Evolutionary conservation across 2,888 invertebrate genomes (phyloP).

Genomic region (Itoplectis maculator): DNA sequence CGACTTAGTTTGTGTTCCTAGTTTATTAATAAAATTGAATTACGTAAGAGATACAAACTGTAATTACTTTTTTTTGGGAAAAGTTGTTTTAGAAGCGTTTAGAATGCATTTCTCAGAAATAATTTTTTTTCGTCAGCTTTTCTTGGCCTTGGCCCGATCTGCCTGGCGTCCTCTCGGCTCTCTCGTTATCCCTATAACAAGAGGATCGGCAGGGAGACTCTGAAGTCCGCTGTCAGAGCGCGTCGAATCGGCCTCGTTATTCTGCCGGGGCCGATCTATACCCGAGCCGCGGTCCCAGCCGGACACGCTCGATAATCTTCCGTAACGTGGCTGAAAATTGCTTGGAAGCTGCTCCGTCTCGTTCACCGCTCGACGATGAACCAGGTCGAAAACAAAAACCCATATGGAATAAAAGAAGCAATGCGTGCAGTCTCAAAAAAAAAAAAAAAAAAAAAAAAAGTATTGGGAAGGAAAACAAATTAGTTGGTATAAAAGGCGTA

Average conservation of each 20-base stretch:
- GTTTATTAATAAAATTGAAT: too few species aligned
- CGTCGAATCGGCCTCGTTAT: conserved; percentile 55
- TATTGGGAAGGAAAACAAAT: conserved; percentile 37
- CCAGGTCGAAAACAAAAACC: conserved; percentile 49
- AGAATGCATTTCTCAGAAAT: not conserved
- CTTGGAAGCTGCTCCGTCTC: conserved; percentile 51
- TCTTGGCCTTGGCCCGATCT: conserved; percentile 1
- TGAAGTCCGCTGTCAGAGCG: conserved; percentile 32
- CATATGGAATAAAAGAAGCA: conserved; percentile 40
- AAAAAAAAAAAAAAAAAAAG: conserved; percentile 15
- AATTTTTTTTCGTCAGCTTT: not conserved
- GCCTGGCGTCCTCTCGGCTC: not conserved
- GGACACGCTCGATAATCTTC: conserved; percentile 62
- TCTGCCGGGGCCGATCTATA: conserved; percentile 26
- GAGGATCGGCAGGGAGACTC: conserved; percentile 35
- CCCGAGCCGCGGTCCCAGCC: conserved; percentile 35
- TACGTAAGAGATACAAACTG: too few species aligned
- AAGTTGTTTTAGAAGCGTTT: not conserved
- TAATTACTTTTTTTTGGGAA: too few species aligned
- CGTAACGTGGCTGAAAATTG: conserved; percentile 65
- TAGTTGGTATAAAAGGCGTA: conserved; percentile 17
- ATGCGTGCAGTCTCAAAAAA: not conserved
- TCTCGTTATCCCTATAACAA: conserved; percentile 40
- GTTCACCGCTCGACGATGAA: conserved; percentile 38
- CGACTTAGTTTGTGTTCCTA: too few species aligned